A percentile compares a stretch with the other conserved stretches of the same genome.
Conservation (phyloP, 2,888 invertebrate genomes). For the Andrena dorsata region DNA sequence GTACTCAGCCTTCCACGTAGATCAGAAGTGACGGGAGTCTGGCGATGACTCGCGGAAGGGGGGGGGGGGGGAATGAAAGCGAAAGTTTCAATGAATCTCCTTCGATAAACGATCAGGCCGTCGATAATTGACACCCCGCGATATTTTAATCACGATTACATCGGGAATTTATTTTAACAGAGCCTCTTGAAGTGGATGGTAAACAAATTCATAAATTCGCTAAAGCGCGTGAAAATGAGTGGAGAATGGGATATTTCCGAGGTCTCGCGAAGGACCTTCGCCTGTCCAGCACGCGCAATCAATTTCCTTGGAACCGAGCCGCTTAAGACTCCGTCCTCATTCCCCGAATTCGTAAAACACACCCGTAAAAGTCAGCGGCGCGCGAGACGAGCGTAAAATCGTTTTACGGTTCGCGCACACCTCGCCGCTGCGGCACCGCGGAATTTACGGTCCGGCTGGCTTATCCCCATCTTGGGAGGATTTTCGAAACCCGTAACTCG, state of each 20-base stretch:
- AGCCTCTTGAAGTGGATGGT: too few species aligned
- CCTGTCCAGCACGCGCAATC: not conserved
- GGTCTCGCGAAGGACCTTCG: too few species aligned
- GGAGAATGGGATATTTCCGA: too few species aligned
- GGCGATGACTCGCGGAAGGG: not conserved
- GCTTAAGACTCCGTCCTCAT: not conserved
- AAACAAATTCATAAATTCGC: too few species aligned
- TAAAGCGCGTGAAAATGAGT: too few species aligned
- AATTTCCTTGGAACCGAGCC: constrained; percentile 3
- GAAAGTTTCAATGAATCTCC: not conserved
- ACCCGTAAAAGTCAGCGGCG: constrained; percentile 5
- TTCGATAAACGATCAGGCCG: too few species aligned
- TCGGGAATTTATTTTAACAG: too few species aligned
- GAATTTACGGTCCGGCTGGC: constrained; percentile 20
- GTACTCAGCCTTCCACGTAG: not conserved
- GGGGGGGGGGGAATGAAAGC: not conserved
- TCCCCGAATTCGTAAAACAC: constrained; percentile 6
- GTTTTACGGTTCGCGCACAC: constrained; percentile 19
- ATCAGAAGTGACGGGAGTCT: not conserved
- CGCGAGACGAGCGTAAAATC: constrained; percentile 25
- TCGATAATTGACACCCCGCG: too few species aligned
- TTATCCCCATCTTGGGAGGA: not conserved
- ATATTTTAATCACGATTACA: too few species aligned
- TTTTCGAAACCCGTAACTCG: not conserved
- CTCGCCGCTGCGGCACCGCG: not conserved